Evolutionary conservation across 2,888 invertebrate species (phyloP).

Genomic region (Eulithis testata): DNA sequence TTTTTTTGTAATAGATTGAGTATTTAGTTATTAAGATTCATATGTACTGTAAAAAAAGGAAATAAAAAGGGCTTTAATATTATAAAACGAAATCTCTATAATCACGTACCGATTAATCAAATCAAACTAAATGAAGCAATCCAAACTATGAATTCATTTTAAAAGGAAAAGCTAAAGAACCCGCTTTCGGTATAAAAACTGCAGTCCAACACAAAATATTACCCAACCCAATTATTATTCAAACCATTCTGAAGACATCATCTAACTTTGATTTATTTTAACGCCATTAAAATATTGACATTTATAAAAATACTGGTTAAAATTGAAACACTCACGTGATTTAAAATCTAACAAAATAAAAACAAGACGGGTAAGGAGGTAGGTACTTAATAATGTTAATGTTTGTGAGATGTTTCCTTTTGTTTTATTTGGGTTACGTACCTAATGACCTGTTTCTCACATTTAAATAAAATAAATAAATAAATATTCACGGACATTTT

Average conservation of each 20-base stretch:
- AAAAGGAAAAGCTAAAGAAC: not conserved
- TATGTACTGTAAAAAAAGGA: no score
- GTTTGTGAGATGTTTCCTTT: conserved; percentile 2
- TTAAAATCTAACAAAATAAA: conserved; percentile 8
- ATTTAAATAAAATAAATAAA: no score
- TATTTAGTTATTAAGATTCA: no score
- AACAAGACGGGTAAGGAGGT: not conserved
- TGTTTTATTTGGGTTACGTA: conserved; percentile 1
- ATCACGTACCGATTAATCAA: conserved; percentile 7
- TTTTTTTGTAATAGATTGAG: no score
- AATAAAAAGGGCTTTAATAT: no score
- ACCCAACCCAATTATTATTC: conserved; percentile 1
- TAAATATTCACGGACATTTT: no score
- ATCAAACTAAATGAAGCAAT: conserved; percentile 1
- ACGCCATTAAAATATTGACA: conserved; percentile 17
- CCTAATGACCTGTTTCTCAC: conserved; percentile 5
- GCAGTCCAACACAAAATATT: conserved; percentile 10
- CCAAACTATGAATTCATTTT: not conserved
- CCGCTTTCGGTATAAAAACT: conserved; percentile 6
- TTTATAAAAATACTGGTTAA: conserved; percentile 9
- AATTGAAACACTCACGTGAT: conserved; percentile 17
- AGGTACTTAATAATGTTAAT: conserved; percentile 7
- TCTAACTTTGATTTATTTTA: conserved; percentile 25
- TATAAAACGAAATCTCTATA: not conserved
- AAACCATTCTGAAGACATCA: conserved; percentile 1